Percentiles rank a stretch among this genome's conserved stretches.
Conservation (phyloP, 2,113 vertebrate species). For the Rallus limicola region DNA sequence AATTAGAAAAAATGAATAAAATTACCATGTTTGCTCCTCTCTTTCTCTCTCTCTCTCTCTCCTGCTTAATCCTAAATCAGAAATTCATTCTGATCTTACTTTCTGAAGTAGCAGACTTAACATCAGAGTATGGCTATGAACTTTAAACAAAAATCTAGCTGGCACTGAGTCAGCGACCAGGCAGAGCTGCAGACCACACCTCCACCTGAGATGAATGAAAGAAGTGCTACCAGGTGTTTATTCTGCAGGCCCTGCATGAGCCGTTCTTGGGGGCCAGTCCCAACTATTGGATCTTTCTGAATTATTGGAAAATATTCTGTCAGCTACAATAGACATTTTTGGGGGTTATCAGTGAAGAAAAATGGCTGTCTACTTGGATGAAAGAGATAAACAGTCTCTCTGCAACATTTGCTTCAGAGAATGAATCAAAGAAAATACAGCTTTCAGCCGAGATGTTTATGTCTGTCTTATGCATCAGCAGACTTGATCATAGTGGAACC, state of each 20-base stretch:
- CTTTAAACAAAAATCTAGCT: neutral
- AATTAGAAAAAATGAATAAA: neutral
- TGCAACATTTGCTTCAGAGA: neutral
- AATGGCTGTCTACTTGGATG: neutral
- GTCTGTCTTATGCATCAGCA: conserved; percentile 27
- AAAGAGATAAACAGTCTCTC: neutral
- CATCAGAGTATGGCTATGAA: neutral
- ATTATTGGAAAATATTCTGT: neutral
- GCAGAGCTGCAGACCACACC: neutral
- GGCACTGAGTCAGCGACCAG: neutral
- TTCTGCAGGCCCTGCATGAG: neutral
- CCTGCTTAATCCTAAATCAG: neutral
- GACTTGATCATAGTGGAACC: conserved; percentile 11
- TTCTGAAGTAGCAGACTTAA: neutral
- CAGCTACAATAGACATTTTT: neutral
- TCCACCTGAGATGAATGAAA: neutral
- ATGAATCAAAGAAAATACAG: neutral
- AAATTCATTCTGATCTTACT: neutral
- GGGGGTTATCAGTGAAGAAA: neutral
- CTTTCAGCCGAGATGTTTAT: conserved; percentile 12
- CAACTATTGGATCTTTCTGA: neutral
- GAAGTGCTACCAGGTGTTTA: neutral
- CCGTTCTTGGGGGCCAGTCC: neutral
- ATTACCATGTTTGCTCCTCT: neutral
- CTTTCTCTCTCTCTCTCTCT: neutral